These are phyloP conservation scores for Perithous albicinctus DNA, from an alignment of 2,888 invertebrate genomes.

Conservation along the genomic window DNA sequence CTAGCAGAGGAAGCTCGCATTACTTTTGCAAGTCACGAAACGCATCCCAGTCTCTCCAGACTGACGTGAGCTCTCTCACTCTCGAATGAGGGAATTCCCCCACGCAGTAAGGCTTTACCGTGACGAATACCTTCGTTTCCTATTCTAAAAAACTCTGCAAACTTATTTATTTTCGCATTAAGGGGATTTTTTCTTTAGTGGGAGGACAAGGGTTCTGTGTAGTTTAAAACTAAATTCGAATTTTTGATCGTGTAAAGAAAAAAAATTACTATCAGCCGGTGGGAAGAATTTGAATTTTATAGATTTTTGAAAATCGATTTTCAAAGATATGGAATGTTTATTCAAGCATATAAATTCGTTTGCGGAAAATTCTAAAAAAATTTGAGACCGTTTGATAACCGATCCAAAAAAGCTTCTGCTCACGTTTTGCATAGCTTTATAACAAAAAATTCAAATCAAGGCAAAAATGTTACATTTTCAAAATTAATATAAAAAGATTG, in stretches of 20 bases:
- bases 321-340: neutral
- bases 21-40: slow-evolving; percentile 64
- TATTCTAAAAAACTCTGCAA: slow-evolving; percentile 47
- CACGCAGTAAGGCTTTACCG: slow-evolving; percentile 23
- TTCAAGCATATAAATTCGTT: neutral
- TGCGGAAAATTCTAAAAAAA: neutral
- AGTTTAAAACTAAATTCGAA: neutral
- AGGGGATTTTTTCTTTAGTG: neutral
- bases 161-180: slow-evolving; percentile 53
- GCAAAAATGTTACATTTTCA: too few species aligned
- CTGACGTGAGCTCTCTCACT: slow-evolving; percentile 14
- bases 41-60: slow-evolving; percentile 38
- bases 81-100: slow-evolving; percentile 38
- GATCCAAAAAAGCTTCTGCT: too few species aligned
- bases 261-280: neutral
- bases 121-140: slow-evolving; percentile 61
- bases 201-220: too few species aligned
- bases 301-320: neutral
- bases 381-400: too few species aligned
- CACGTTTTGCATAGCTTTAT: too few species aligned
- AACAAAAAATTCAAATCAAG: too few species aligned
- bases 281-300: neutral
- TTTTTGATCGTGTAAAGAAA: too few species aligned
- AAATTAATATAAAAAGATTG: too few species aligned
- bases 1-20: slow-evolving; percentile 47